Evolutionary conservation across 2,888 invertebrate genomes (phyloP), one percentile per base, ranked within the genome.

Genomic region (Cabera pusaria): DNA sequence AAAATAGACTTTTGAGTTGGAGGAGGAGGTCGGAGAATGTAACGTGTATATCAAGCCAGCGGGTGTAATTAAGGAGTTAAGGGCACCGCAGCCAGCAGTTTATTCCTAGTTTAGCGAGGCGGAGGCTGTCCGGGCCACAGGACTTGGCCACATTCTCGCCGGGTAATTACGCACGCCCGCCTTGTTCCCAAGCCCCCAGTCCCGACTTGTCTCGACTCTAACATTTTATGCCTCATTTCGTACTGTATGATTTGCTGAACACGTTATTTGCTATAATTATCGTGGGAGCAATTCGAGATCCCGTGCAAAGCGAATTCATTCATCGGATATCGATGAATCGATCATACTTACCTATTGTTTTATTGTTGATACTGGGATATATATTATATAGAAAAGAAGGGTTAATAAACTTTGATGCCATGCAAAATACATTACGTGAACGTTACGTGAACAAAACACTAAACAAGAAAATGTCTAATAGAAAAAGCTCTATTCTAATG

Each of bases 211-310:
- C 64, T 68, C 68, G 56, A 66, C 73, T 79, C 72, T 81, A 76
- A 78, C 79, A 75, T 84, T 85, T 84, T 79, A 84, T 81, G 79
- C 81, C 80, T 81, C 77, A 82, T 84, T 82, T 81, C 70, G 74
- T 73, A 78, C 68, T 79, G 69, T 83, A 83, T 84, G 81, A 85
- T 85, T 84, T 85, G 80, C 76, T 73, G 77, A 73, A 77, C 72
- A 74, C 68, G 67, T 75, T 75, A 79, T 74, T 80, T 77, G 68
- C 64, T 67, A 63, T 83, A 79, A 84, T 84, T 82, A 77, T 79
- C 80, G 82, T 84, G 85, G 73, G 85, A 85, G 73, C 64, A 62
- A 68, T 60, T 52, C 44, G 44, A 39, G 56, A 59, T 74, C 61
- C 68, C 71, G 70, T 74, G 74, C 78, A 67, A 72, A 72, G 65